Evolutionary conservation across 2,888 invertebrate genomes (phyloP), one percentile per base, ranked within the genome.

Genomic region (Dromius quadrimaculatus): DNA sequence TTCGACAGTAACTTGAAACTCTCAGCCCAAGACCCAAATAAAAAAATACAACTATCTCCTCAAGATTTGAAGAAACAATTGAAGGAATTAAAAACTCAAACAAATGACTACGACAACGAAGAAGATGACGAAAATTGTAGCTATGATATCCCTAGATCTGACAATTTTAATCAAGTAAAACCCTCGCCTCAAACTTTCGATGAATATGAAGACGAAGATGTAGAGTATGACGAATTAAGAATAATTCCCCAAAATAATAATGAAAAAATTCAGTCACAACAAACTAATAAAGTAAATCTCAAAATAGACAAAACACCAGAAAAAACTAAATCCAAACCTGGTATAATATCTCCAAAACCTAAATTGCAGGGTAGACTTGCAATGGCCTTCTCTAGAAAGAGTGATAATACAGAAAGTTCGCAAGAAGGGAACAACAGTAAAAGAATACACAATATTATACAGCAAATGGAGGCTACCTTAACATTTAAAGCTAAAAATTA

Each of bases 171-270:
- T 11, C 38, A 20, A 11, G 4, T 23, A 8, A 62, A 62, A 64
- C 47, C 47, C 2, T 2, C 47, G 4, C 28, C 28, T 28, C 8
- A 20, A 2, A 54, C 3, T 36, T 36, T 36, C 17, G 36, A n/a
- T 5, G 59, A 34, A 11, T 36, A 19, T 17, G 59, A 36, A 34
- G 59, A 59, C 36, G 54, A 66, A 38, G 66, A 54, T 9, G 66
- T 23, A 2, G 54, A 66, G 54, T 66, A 66, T 13, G 66, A 66
- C 20, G 66, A 50, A 66, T 54, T 66, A 38, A 38, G 41, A 66
- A 22, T 22, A 17, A 32, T 34, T 36, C 34, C 59, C 13, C 19
- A 34, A 19, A 59, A 59, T 59, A 34, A 59, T 11, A 36, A 59
- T n/a, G 36, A 20, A 3, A 19, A 34, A 34, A n/a, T n/a, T n/a